Conservation (phyloP, 2,797 vertebrate genomes). For the Natrix natrix region DNA sequence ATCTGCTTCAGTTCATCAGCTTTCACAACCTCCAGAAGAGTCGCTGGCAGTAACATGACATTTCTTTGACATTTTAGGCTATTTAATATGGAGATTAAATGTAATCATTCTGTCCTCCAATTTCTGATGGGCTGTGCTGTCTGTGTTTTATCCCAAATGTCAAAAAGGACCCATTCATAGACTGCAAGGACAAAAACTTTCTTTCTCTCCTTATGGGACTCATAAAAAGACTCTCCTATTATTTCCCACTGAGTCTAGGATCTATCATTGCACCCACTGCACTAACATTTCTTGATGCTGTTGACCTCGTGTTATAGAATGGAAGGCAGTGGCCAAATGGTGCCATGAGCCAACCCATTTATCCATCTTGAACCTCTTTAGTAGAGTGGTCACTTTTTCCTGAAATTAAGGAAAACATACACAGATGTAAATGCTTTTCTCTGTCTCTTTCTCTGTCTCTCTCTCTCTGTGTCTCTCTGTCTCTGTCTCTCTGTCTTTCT, state of each 20-base stretch:
- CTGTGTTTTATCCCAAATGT: neutral
- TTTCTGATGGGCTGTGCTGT: neutral
- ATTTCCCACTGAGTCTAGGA: neutral
- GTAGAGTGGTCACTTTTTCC: neutral
- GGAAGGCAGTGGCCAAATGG: neutral
- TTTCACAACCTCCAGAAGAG: neutral
- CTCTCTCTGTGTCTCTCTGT: too few relatives aligned
- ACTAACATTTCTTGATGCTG: neutral
- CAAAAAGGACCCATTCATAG: neutral
- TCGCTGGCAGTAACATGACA: neutral
- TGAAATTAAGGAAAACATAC: neutral
- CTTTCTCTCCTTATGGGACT: neutral
- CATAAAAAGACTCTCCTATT: neutral
- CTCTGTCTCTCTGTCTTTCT: too few relatives aligned
- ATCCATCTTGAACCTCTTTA: neutral
- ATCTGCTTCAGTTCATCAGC: neutral
- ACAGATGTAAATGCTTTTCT: neutral
- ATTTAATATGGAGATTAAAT: neutral
- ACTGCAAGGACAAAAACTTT: neutral
- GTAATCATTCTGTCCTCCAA: neutral
- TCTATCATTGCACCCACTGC: neutral
- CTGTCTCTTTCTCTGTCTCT: too few relatives aligned
- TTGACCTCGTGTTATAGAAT: neutral
- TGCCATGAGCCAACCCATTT: neutral
- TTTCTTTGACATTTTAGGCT: neutral